Base-by-base conservation (phyloP, 1,140 invertebrate species). In the Apolygus lucorum region DNA sequence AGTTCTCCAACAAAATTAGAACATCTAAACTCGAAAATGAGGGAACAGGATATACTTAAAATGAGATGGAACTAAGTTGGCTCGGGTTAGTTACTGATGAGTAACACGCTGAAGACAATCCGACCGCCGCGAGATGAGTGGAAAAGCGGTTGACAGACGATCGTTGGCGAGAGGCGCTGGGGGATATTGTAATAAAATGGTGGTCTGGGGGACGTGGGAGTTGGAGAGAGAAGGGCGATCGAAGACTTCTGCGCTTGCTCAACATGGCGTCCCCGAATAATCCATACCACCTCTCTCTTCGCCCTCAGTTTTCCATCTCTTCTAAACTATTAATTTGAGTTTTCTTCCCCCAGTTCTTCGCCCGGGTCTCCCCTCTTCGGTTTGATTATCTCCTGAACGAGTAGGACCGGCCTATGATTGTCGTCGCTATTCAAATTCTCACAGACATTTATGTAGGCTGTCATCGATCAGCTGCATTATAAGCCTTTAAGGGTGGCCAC, bases 201-300 rank as follows among this genome's bases (percentile, higher is more conserved):
- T 25, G 14, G 62, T 22, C 2, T 63, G 2, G 24, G 62, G 62
- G 27, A 26, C 2, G 22, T 8, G 62, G 26, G 22, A 22, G 14
- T 11, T 8, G 22, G 8, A 26, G 62, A 26, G 24, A 2, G 62
- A 25, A 26, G 62, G 24, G 26, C 2, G 62, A 26, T 21, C 21
- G 62, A 63, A 17, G 26, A 14, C 26, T 26, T 63, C 21, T 63
- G 62, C 62, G 62, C 62, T 63, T 63, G 62, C 62, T 63, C 62
- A 63, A 63, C 62, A 63, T 63, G 62, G 62, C 62, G 62, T 63
- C 62, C 62, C 62, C 21, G 27, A 63, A 63, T 63, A 63, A 63
- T 63, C 62, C 62, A 63, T 63, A 63, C 62, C 62, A 63, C 62
- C 62, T 26, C 26, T 25, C 62, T 22, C 62, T 63, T 26, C 22